Percentiles rank a stretch among this genome's conserved stretches.
These are phyloP conservation scores for Luscinia megarhynchos DNA, from an alignment of 2,797 vertebrate genomes.

Conservation along the genomic window DNA sequence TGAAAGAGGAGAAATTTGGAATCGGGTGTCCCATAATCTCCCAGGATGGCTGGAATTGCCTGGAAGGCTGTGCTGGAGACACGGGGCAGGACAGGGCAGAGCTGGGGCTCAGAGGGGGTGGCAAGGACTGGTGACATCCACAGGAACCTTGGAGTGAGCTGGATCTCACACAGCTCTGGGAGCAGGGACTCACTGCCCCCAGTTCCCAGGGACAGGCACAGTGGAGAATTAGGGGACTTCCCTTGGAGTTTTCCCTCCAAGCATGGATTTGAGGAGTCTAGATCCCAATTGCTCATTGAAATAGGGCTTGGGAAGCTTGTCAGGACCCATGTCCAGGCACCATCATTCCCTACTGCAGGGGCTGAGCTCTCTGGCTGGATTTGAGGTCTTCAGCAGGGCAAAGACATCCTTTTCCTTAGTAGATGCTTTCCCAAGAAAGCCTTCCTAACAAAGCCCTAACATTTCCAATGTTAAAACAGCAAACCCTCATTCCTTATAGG, in stretches of 20 bases:
- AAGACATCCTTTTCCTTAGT: neutral
- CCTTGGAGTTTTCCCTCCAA: neutral
- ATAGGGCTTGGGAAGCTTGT: neutral
- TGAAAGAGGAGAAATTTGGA: neutral
- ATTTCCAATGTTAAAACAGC: neutral
- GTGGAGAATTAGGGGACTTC: neutral
- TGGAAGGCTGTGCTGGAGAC: neutral
- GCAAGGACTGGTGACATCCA: neutral
- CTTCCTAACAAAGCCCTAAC: slow-evolving; percentile 43
- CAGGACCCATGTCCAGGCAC: neutral
- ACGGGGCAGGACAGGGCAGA: neutral
- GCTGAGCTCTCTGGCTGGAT: neutral
- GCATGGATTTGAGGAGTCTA: neutral
- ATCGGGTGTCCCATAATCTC: neutral
- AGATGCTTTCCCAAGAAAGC: slow-evolving; percentile 18
- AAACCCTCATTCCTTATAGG: neutral
- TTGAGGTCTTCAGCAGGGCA: neutral
- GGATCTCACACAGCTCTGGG: neutral
- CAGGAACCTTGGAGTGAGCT: neutral
- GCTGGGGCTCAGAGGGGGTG: neutral
- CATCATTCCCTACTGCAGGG: neutral
- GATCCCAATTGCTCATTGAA: neutral
- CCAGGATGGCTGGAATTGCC: neutral
- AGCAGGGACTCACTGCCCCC: neutral
- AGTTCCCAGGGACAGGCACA: neutral